Conservation (phyloP, 2,888 invertebrate species). For the Zaprionus bogoriensis region DNA sequence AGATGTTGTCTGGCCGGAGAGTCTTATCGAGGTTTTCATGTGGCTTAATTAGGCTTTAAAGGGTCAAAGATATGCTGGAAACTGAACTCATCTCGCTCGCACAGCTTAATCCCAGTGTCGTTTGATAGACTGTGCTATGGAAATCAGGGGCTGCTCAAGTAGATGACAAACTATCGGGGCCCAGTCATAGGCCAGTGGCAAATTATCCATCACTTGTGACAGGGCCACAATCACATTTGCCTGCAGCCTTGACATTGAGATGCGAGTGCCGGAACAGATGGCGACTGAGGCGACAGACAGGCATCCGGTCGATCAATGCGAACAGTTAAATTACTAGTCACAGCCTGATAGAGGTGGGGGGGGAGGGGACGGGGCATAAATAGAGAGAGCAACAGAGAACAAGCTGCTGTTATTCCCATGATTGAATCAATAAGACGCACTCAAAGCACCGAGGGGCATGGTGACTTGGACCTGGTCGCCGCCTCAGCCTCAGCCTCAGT, state of each 20-base stretch:
- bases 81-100: too few species aligned
- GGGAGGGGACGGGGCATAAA: constrained; percentile 5
- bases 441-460: constrained; percentile 18
- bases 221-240: constrained; percentile 37
- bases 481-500: background rate
- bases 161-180: constrained; percentile 37
- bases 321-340: constrained; percentile 15
- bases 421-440: constrained; percentile 69
- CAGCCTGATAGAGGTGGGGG: too few species aligned
- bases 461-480: constrained; percentile 18
- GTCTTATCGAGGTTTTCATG: background rate
- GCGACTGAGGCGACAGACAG: too few species aligned
- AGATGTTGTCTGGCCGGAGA: background rate
- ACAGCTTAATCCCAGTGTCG: background rate
- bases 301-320: background rate
- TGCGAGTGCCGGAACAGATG: constrained; percentile 8
- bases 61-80: too few species aligned
- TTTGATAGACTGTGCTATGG: background rate
- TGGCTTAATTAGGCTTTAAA: background rate
- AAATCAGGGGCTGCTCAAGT: constrained; percentile 1
- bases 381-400: constrained; percentile 3
- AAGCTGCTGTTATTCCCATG: constrained; percentile 62
- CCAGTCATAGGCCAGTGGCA: constrained; percentile 29
- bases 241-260: constrained; percentile 56
- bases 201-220: constrained; percentile 43